Evolutionary conservation across 2,888 invertebrate genomes (phyloP).

Genomic region (Digitonthophagus gazella): DNA sequence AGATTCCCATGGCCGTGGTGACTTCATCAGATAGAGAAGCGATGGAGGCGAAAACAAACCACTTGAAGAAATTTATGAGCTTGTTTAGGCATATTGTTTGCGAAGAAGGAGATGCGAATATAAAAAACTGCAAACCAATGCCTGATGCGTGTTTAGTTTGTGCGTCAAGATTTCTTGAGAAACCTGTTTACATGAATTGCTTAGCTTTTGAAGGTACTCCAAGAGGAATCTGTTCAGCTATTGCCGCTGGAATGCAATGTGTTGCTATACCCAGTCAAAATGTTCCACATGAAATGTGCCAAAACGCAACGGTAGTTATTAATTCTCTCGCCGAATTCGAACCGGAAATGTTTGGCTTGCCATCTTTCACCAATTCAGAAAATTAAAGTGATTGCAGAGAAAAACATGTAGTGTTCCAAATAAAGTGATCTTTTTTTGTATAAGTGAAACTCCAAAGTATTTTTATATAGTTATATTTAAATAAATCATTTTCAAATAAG

Average conservation of each 20-base stretch:
- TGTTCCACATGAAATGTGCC: slow-evolving; percentile 46
- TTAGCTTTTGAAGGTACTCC: slow-evolving; percentile 92
- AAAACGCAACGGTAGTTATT: slow-evolving; percentile 68
- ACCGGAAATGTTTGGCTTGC: slow-evolving; percentile 84
- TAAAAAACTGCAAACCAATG: slow-evolving; percentile 82
- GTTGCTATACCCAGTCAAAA: slow-evolving; percentile 75
- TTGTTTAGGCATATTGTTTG: slow-evolving; percentile 76
- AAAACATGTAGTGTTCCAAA: no score
- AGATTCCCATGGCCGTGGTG: slow-evolving; percentile 82
- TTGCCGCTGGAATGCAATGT: slow-evolving; percentile 80
- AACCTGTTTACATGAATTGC: slow-evolving; percentile 65
- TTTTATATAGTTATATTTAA: slow-evolving; percentile 33
- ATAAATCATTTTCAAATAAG: slow-evolving; percentile 35
- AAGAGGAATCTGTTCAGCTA: slow-evolving; percentile 79
- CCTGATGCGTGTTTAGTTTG: slow-evolving; percentile 85
- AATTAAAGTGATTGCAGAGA: no score
- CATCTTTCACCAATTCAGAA: no score
- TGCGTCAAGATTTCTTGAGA: slow-evolving; percentile 68
- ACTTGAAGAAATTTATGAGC: slow-evolving; percentile 64
- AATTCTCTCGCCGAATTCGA: slow-evolving; percentile 73
- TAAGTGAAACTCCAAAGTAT: slow-evolving; percentile 11
- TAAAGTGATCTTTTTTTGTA: no score
- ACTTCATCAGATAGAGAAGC: slow-evolving; percentile 78
- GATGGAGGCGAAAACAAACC: slow-evolving; percentile 66
- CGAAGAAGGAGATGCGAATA: slow-evolving; percentile 79